Percentiles rank a stretch among this genome's conserved stretches.
Conservation (phyloP, 1,140 invertebrate species). For the Oedothorax gibbosus region DNA sequence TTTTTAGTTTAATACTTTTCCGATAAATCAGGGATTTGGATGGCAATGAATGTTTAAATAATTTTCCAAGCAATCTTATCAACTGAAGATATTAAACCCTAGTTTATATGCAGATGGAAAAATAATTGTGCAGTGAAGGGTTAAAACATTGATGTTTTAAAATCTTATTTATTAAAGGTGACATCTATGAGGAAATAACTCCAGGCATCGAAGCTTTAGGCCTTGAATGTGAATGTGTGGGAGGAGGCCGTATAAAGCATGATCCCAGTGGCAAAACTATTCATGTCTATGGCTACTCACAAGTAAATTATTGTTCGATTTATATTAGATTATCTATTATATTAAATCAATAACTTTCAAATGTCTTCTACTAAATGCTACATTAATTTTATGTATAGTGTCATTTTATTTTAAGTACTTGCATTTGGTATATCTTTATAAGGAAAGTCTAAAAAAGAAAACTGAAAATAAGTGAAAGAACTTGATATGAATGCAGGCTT, state of each 20-base stretch:
- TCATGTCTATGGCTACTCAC: slow-evolving; percentile 88
- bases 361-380: too few relatives aligned
- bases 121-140: not conserved
- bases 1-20: not conserved
- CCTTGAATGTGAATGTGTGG: slow-evolving; percentile 79
- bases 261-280: slow-evolving; percentile 79
- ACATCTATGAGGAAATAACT: slow-evolving; percentile 77
- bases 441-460: too few relatives aligned
- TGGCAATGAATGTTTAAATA: not conserved
- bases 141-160: not conserved
- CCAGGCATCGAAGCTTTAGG: slow-evolving; percentile 71
- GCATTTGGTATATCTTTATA: too few relatives aligned
- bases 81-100: not conserved
- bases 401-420: too few relatives aligned
- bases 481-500: too few relatives aligned
- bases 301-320: slow-evolving; percentile 70
- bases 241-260: slow-evolving; percentile 87
- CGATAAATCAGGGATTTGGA: not conserved
- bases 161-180: slow-evolving; percentile 69
- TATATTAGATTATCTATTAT: not conserved
- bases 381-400: too few relatives aligned
- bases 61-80: not conserved
- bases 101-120: not conserved
- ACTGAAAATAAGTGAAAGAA: too few relatives aligned
- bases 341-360: too few relatives aligned